Percentiles rank a stretch among this genome's conserved stretches.
phyloP scores from a whole-genome alignment of 2,888 invertebrate genomes.

The Brachylomia viminalis region DNA sequence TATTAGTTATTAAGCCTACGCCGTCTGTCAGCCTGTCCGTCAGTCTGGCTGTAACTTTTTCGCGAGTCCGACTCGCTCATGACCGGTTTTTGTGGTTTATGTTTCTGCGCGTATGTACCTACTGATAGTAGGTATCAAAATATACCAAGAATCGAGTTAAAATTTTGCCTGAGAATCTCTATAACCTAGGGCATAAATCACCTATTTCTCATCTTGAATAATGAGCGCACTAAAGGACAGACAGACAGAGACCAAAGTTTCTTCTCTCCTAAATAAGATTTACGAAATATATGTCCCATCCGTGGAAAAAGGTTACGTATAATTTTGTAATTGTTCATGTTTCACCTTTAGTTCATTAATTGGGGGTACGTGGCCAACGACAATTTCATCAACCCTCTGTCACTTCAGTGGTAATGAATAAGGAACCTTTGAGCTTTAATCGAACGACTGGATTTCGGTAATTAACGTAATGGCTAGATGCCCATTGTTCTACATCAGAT shows the following conservation, averaged over 20 bases:
- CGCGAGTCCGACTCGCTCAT: neutral
- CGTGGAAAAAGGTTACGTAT: neutral
- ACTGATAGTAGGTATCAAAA: neutral
- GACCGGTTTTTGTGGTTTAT: too few relatives aligned
- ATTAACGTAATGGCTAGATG: slow-evolving; percentile 53
- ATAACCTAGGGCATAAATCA: neutral
- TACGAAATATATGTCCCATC: neutral
- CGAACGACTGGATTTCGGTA: slow-evolving; percentile 47
- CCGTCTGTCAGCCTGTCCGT: neutral
- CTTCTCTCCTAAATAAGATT: neutral
- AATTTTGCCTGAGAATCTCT: neutral
- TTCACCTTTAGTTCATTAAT: slow-evolving; percentile 48
- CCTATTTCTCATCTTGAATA: neutral
- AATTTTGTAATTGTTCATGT: slow-evolving; percentile 41
- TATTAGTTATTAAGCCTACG: neutral
- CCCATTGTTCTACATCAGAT: slow-evolving; percentile 39
- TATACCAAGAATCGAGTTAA: neutral
- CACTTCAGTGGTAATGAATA: slow-evolving; percentile 52
- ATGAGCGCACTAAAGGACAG: neutral
- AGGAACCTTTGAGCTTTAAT: slow-evolving; percentile 34
- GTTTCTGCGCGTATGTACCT: neutral
- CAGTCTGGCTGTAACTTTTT: too few relatives aligned
- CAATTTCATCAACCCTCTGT: slow-evolving; percentile 56
- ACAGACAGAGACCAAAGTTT: neutral
- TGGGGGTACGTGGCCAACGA: slow-evolving; percentile 35